These are phyloP conservation scores for Nomada fucata DNA, from an alignment of 2,888 invertebrate species.

Conservation along the genomic window DNA sequence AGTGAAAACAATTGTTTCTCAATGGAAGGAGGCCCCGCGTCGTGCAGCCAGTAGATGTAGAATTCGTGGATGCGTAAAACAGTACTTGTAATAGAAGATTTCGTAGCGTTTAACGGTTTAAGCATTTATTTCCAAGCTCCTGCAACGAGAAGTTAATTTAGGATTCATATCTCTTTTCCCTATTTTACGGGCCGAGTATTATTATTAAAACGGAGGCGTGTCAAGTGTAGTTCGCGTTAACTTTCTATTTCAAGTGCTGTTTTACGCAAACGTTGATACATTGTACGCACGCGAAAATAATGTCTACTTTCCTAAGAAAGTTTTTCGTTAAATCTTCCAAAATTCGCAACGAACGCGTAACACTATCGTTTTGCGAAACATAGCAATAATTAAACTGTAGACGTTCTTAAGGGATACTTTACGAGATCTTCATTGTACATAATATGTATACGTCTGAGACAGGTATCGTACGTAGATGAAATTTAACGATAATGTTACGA, in stretches of 20 bases:
- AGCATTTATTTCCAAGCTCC: background rate
- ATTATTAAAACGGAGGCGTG: background rate
- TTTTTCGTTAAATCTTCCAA: slow-evolving; percentile 17
- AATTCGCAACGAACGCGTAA: slow-evolving; percentile 10
- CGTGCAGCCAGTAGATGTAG: slow-evolving; percentile 60
- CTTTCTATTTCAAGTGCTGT: slow-evolving; percentile 17
- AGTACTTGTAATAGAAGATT: slow-evolving; percentile 25
- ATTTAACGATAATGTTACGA: slow-evolving; percentile 41
- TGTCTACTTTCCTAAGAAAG: slow-evolving; percentile 20
- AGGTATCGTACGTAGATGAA: slow-evolving; percentile 38
- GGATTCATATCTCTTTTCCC: background rate
- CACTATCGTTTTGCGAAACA: slow-evolving; percentile 13
- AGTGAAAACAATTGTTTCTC: slow-evolving; percentile 12
- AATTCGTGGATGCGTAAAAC: background rate
- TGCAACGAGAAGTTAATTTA: background rate
- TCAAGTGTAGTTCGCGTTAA: background rate
- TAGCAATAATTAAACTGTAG: slow-evolving; percentile 45
- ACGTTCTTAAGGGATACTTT: slow-evolving; percentile 41
- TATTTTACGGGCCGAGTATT: background rate
- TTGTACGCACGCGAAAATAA: background rate
- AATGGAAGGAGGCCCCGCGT: slow-evolving; percentile 40
- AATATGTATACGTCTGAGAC: slow-evolving; percentile 38
- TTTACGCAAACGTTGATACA: background rate
- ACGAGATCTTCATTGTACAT: slow-evolving; percentile 45
- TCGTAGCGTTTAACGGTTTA: background rate